Evolutionary conservation across 1,140 invertebrate genomes (phyloP).

Genomic region (Cyclargus thomasi): DNA sequence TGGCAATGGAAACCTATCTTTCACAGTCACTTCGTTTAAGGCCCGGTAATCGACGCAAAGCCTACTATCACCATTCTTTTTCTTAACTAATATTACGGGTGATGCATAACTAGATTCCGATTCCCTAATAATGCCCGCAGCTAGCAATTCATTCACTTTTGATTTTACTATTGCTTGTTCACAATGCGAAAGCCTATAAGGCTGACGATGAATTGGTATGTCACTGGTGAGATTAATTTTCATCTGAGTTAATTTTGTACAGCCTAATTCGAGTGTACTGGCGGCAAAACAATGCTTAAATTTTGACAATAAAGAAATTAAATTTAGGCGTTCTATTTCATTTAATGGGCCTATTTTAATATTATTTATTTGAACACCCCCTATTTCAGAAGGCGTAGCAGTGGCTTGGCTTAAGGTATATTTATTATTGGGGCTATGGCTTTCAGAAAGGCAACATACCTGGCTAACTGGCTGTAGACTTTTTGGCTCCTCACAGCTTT

Average conservation of each 20-base stretch:
- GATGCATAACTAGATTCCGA: conserved; percentile 17
- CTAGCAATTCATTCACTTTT: neutral
- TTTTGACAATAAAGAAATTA: neutral
- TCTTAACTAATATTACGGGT: conserved; percentile 19
- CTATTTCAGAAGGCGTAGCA: neutral
- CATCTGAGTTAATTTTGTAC: neutral
- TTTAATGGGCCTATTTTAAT: neutral
- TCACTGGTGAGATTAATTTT: conserved; percentile 7
- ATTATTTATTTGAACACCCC: neutral
- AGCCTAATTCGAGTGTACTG: neutral
- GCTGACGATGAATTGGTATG: neutral
- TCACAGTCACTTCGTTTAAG: neutral
- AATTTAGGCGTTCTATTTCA: neutral
- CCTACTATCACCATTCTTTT: conserved; percentile 12
- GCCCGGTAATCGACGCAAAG: conserved; percentile 16
- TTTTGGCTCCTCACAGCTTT: conserved; percentile 15
- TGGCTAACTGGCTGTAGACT: neutral
- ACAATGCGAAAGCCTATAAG: neutral
- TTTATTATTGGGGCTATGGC: neutral
- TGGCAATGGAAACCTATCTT: neutral
- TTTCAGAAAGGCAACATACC: neutral
- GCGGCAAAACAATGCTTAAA: neutral
- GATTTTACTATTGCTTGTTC: conserved; percentile 3
- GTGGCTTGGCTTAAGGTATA: neutral
- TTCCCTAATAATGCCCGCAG: conserved; percentile 7